Conservation (phyloP, 2,888 invertebrate genomes). For the Hypselothyrea guttata region DNA sequence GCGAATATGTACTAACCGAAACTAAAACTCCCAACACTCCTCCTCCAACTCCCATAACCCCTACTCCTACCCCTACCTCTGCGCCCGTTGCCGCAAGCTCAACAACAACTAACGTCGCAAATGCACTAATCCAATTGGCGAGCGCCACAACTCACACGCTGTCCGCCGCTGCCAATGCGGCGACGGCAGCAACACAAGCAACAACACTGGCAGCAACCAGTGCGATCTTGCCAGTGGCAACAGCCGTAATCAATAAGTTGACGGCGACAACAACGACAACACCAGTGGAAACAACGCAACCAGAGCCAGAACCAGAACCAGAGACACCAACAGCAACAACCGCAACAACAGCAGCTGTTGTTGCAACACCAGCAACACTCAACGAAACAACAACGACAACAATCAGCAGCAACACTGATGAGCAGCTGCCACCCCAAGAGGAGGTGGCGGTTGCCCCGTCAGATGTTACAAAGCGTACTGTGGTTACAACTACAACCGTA, state of each 20-base stretch:
- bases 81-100: constrained; percentile 26
- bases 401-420: constrained; percentile 49
- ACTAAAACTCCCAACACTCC: constrained; percentile 44
- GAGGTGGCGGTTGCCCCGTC: constrained; percentile 58
- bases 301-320: constrained; percentile 11
- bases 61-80: constrained; percentile 30
- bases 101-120: constrained; percentile 68
- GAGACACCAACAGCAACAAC: too few species aligned
- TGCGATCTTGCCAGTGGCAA: constrained; percentile 65
- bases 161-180: constrained; percentile 68
- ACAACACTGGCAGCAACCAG: constrained; percentile 66
- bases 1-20: constrained; percentile 55
- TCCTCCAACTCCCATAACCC: constrained; percentile 11
- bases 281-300: constrained; percentile 13
- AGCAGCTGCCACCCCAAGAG: constrained; percentile 24
- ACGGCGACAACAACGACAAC: constrained; percentile 35
- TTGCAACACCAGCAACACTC: constrained; percentile 10
- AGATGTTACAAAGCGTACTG: constrained; percentile 66
- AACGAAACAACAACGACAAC: constrained; percentile 32
- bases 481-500: constrained; percentile 75
- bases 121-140: constrained; percentile 80
- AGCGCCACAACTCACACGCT: constrained; percentile 78
- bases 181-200: constrained; percentile 60
- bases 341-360: constrained; percentile 27
- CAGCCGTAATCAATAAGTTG: constrained; percentile 60